Evolutionary conservation across 2,113 vertebrate species (phyloP).

Genomic region (Colinus virginianus): DNA sequence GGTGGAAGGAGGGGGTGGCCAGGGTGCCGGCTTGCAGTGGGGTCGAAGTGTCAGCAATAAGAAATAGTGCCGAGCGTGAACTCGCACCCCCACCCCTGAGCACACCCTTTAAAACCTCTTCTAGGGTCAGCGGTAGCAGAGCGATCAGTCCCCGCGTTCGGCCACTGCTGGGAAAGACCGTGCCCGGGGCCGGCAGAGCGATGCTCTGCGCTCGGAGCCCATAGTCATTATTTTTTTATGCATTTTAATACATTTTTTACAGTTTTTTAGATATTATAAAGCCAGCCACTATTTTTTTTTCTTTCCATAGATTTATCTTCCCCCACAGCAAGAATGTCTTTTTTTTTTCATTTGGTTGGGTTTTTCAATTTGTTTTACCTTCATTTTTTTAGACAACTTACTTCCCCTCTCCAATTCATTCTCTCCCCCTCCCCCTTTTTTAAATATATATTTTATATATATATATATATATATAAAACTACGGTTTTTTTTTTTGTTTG

Average conservation of each 20-base stretch:
- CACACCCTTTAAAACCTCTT: slow-evolving; percentile 19
- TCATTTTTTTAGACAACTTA: background rate
- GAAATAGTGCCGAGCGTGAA: slow-evolving; percentile 42
- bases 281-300: rapidly evolving
- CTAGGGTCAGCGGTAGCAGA: background rate
- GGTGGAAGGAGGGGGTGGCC: background rate
- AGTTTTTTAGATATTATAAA: background rate
- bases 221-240: too few relatives aligned
- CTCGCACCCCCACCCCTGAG: background rate
- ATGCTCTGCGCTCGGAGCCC: background rate
- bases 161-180: background rate
- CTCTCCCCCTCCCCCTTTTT: background rate
- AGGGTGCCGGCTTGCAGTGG: slow-evolving; percentile 15
- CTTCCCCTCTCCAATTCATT: background rate
- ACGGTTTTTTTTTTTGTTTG: background rate
- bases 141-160: background rate
- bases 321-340: background rate
- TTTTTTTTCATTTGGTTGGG: background rate
- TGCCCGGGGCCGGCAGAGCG: background rate
- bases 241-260: too few relatives aligned
- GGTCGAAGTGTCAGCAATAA: slow-evolving; percentile 54
- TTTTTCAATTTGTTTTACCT: background rate
- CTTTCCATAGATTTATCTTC: background rate
- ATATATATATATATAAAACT: background rate
- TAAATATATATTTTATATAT: background rate